Conservation (phyloP, 2,888 invertebrate genomes). For the Ophion ellenae region DNA sequence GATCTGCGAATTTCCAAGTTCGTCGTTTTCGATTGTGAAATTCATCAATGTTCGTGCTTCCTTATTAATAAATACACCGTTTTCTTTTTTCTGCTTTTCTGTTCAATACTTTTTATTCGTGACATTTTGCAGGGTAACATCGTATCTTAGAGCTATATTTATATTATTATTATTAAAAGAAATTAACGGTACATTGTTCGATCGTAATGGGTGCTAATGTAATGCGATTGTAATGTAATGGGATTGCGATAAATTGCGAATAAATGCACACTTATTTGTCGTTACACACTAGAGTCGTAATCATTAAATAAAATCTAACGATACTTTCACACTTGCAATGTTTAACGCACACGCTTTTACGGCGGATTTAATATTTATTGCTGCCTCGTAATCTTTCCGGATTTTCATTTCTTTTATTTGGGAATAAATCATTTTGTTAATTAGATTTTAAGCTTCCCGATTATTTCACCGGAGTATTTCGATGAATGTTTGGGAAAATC, state of each 20-base stretch:
- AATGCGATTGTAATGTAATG: too few relatives aligned
- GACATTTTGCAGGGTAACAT: background rate
- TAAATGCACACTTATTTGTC: background rate
- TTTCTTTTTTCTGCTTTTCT: background rate
- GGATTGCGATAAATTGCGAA: slow-evolving; percentile 6
- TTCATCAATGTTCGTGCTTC: background rate
- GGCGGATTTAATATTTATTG: too few relatives aligned
- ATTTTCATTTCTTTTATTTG: too few relatives aligned
- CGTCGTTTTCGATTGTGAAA: background rate
- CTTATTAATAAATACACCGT: background rate
- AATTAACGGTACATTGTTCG: background rate
- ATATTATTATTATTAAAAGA: background rate
- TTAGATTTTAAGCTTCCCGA: too few relatives aligned
- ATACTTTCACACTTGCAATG: background rate
- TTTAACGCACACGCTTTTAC: background rate
- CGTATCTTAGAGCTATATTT: background rate
- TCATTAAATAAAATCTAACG: background rate
- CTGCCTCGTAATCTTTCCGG: too few relatives aligned
- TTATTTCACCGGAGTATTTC: too few relatives aligned
- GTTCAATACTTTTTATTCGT: background rate
- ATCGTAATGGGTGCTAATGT: background rate
- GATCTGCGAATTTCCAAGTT: background rate
- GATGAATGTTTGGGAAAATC: too few relatives aligned
- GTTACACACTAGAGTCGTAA: background rate
- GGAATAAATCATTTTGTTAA: too few relatives aligned